These are phyloP conservation scores for Deroplatys truncata DNA, from an alignment of 2,888 invertebrate genomes.

Conservation along the genomic window DNA sequence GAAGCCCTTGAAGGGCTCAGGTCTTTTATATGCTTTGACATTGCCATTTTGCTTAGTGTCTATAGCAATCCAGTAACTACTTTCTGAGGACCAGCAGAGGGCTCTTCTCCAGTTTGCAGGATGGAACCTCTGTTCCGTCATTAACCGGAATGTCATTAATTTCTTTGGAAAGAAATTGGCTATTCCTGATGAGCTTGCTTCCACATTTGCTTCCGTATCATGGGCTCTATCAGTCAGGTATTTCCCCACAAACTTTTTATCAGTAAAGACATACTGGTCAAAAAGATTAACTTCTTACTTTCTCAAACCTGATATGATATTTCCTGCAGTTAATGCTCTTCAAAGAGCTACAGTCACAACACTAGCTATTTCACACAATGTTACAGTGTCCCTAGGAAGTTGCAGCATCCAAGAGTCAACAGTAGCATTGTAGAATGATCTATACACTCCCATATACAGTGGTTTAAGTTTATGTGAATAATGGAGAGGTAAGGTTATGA, in stretches of 20 bases:
- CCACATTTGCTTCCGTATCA: neutral
- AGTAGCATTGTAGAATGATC: conserved; percentile 23
- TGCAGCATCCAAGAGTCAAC: conserved; percentile 37
- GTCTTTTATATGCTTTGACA: too few relatives aligned
- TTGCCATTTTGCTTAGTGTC: too few relatives aligned
- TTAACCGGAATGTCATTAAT: too few relatives aligned
- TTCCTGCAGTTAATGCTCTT: conserved; percentile 39
- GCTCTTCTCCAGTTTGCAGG: too few relatives aligned
- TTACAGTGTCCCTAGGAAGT: too few relatives aligned
- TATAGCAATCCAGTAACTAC: too few relatives aligned
- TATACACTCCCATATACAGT: conserved; percentile 31
- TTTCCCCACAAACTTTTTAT: conserved; percentile 36
- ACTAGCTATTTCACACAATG: conserved; percentile 41
- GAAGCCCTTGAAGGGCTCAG: too few relatives aligned
- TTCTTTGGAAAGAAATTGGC: too few relatives aligned
- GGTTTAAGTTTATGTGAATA: conserved; percentile 40
- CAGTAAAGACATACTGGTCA: conserved; percentile 38
- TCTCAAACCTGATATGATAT: conserved; percentile 39
- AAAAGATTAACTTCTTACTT: conserved; percentile 39
- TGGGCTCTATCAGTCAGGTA: conserved; percentile 34
- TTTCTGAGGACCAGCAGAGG: too few relatives aligned
- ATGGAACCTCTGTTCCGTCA: too few relatives aligned
- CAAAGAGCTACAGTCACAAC: conserved; percentile 39
- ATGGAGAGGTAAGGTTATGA: conserved; percentile 43
- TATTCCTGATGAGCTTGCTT: too few relatives aligned